These are phyloP conservation scores for Armadillidium nasatum DNA, from an alignment of 1,140 invertebrate species.

Conservation along the genomic window DNA sequence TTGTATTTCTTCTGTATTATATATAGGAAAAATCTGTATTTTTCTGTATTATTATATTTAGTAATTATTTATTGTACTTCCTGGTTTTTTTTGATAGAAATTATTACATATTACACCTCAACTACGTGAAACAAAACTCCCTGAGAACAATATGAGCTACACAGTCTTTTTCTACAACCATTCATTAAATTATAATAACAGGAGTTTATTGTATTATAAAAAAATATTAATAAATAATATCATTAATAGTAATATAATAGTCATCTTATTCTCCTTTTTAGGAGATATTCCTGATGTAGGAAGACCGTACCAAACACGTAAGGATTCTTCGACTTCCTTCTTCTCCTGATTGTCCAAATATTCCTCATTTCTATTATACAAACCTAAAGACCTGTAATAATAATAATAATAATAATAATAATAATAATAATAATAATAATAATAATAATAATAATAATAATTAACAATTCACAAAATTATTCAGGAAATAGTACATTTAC, in stretches of 20 bases:
- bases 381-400: no score
- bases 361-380: background rate
- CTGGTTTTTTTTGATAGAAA: background rate
- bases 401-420: no score
- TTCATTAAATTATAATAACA: background rate
- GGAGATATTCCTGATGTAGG: background rate
- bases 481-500: no score
- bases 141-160: no score
- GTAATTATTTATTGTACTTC: no score
- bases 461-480: no score
- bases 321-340: background rate
- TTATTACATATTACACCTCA: background rate
- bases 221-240: background rate
- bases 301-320: background rate
- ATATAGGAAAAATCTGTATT: no score
- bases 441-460: no score
- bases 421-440: no score
- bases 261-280: background rate
- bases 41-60: no score
- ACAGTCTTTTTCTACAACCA: no score
- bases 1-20: no score
- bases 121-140: background rate
- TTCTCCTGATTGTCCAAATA: background rate
- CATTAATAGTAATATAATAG: background rate
- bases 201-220: background rate